Conservation (phyloP, 2,113 vertebrate genomes). For the Chauna torquata region DNA sequence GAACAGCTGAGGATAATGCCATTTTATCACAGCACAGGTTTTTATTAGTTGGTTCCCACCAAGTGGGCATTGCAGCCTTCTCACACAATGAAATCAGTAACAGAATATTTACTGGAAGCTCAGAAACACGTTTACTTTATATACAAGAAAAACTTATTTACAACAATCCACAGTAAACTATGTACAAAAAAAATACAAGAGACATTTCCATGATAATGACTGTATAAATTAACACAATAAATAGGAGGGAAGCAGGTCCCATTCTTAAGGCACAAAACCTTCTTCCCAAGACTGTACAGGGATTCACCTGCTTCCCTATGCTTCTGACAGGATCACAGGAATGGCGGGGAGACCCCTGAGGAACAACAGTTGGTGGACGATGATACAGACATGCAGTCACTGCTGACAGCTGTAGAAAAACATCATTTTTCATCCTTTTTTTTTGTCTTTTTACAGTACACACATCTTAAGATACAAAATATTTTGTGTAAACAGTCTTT, state of each 20-base stretch:
- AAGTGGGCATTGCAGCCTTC: not conserved
- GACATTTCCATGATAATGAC: conserved; percentile 60
- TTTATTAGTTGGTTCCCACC: conserved; percentile 26
- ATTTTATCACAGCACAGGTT: conserved; percentile 8
- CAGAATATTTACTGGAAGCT: conserved; percentile 52
- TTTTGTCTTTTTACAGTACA: conserved; percentile 66
- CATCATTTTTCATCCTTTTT: conserved; percentile 16
- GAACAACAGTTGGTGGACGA: not conserved
- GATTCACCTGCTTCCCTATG: conserved; percentile 25
- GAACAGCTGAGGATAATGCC: not conserved
- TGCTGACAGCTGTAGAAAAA: conserved; percentile 45
- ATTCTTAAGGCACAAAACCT: conserved; percentile 76
- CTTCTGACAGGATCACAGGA: conserved; percentile 26
- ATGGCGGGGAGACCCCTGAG: conserved; percentile 48
- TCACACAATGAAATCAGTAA: not conserved
- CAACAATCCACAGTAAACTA: conserved; percentile 62
- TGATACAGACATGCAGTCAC: conserved; percentile 31
- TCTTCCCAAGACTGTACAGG: conserved; percentile 55
- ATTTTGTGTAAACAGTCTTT: conserved; percentile 69
- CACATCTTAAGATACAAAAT: conserved; percentile 54
- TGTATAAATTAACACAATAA: conserved; percentile 85
- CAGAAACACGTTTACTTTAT: conserved; percentile 74
- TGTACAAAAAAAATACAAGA: conserved; percentile 73
- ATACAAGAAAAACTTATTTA: conserved; percentile 75
- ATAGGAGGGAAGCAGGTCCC: conserved; percentile 73